Conservation (phyloP, 2,888 invertebrate species). For the Tipula confusa region DNA sequence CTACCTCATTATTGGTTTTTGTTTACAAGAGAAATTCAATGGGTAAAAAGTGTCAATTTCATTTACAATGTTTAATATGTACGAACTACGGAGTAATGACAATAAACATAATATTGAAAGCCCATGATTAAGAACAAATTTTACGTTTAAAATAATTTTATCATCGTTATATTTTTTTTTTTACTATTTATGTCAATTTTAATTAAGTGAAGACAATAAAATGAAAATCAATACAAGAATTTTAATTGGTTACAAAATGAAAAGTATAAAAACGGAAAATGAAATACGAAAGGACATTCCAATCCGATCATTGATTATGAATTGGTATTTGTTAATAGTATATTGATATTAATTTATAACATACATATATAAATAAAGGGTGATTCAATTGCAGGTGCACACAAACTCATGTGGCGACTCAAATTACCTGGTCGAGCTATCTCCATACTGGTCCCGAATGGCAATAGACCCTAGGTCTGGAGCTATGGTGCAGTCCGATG, state of each 20-base stretch:
- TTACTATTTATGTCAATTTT: background rate
- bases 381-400: no score
- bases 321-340: background rate
- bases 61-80: background rate
- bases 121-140: background rate
- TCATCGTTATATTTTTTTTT: background rate
- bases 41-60: background rate
- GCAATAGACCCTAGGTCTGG: no score
- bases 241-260: conserved; percentile 12
- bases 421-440: no score
- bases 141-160: no score
- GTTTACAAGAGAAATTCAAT: background rate
- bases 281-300: background rate
- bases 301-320: background rate
- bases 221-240: conserved; percentile 20
- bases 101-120: background rate
- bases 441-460: no score
- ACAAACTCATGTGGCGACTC: no score
- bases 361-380: no score
- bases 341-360: no score
- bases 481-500: no score
- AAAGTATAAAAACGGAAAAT: background rate
- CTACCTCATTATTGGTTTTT: background rate
- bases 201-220: conserved; percentile 25
- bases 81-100: background rate